Evolutionary conservation across 2,888 invertebrate species (phyloP).

Genomic region (Lithophane socia): DNA sequence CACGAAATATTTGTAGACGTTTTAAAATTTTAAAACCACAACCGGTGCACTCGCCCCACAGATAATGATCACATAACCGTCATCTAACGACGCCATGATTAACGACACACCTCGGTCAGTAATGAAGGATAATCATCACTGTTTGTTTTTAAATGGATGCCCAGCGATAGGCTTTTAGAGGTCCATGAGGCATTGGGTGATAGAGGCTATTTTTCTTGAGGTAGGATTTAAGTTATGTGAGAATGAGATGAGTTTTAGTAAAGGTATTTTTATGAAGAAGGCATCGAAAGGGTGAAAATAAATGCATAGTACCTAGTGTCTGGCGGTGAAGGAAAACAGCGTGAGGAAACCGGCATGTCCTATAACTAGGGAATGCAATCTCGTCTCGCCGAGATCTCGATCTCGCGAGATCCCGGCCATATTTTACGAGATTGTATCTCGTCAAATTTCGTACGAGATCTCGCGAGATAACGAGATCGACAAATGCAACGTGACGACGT

Average conservation of each 20-base stretch:
- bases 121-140: conserved; percentile 87
- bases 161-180: conserved; percentile 54
- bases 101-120: conserved; percentile 81
- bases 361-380: too few species aligned
- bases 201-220: not conserved
- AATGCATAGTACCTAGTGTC: too few species aligned
- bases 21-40: conserved; percentile 7
- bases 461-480: too few species aligned
- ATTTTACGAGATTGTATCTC: too few species aligned
- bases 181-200: conserved; percentile 10
- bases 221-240: not conserved
- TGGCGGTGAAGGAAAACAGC: not conserved
- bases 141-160: conserved; percentile 79
- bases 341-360: too few species aligned
- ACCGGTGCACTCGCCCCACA: conserved; percentile 50
- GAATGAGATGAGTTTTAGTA: not conserved
- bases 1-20: not conserved
- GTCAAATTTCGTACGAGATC: too few species aligned
- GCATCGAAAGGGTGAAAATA: not conserved
- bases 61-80: conserved; percentile 78
- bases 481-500: too few species aligned
- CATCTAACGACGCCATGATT: conserved; percentile 79
- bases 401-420: too few species aligned
- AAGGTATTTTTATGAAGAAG: not conserved
- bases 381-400: too few species aligned